Evolutionary conservation across 2,888 invertebrate species (phyloP).

Genomic region (Torymus auratus): DNA sequence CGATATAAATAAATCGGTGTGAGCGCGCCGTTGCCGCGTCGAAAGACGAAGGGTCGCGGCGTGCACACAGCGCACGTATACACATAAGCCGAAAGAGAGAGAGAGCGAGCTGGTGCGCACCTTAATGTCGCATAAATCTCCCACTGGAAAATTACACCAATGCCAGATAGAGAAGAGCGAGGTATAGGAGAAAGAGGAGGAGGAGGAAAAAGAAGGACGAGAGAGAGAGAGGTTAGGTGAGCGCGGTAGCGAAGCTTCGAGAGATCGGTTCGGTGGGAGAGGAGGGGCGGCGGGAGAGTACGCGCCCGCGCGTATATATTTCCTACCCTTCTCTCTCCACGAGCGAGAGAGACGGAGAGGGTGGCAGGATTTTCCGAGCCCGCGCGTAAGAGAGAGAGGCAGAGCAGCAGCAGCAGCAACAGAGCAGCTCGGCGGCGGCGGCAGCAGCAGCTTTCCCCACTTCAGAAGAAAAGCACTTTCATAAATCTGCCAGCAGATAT

Average conservation of each 20-base stretch:
- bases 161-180: conserved; percentile 71
- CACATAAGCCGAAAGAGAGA: conserved; percentile 9
- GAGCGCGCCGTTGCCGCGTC: conserved; percentile 18
- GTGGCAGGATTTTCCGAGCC: conserved; percentile 58
- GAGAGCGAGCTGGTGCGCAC: conserved; percentile 64
- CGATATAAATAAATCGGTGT: conserved; percentile 58
- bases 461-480: conserved; percentile 86
- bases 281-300: conserved; percentile 50
- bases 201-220: conserved; percentile 70
- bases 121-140: conserved; percentile 76
- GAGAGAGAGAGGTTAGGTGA: conserved; percentile 78
- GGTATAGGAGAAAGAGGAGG: conserved; percentile 68
- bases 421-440: conserved; percentile 54
- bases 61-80: conserved; percentile 14
- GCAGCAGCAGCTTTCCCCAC: conserved; percentile 75
- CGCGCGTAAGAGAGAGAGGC: conserved; percentile 63
- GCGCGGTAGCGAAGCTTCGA: conserved; percentile 78
- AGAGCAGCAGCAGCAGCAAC: conserved; percentile 62
- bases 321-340: conserved; percentile 58
- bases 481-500: conserved; percentile 93
- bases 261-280: conserved; percentile 74
- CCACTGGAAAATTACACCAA: conserved; percentile 75
- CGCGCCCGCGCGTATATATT: conserved; percentile 63
- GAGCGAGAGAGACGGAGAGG: conserved; percentile 17
- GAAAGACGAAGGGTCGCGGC: conserved; percentile 56